A percentile compares a stretch with the other conserved stretches of the same genome.
Evolutionary conservation across 2,888 invertebrate genomes (phyloP).

Genomic region (Timema podura): DNA sequence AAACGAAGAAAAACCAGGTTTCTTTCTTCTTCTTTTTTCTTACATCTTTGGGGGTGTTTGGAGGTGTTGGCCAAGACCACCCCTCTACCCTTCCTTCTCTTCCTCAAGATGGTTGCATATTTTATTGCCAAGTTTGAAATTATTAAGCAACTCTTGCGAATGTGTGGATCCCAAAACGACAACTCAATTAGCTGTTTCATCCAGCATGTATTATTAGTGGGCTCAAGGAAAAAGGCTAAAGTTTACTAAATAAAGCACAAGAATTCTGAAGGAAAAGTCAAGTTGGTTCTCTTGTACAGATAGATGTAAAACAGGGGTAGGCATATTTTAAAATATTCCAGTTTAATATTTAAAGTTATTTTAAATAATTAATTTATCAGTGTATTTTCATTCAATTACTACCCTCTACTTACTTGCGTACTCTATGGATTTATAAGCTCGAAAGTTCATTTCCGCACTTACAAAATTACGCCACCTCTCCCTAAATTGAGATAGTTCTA

Average conservation of each 20-base stretch:
- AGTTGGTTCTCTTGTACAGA: slow-evolving; percentile 8
- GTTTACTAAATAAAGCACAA: slow-evolving; percentile 27
- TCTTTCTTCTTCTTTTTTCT: slow-evolving; percentile 20
- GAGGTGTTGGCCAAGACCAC: slow-evolving; percentile 25
- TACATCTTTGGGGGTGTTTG: slow-evolving; percentile 12
- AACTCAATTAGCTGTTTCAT: slow-evolving; percentile 34
- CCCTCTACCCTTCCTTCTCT: background rate
- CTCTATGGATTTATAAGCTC: no score
- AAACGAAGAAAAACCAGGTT: slow-evolving; percentile 11
- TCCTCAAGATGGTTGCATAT: slow-evolving; percentile 28
- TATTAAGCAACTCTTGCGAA: slow-evolving; percentile 30
- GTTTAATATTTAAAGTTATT: no score
- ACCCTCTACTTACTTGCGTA: no score
- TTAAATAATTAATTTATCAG: no score
- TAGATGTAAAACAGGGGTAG: no score
- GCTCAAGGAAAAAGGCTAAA: slow-evolving; percentile 16
- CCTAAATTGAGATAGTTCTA: no score
- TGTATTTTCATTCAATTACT: no score
- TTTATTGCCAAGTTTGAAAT: slow-evolving; percentile 28
- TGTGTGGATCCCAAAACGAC: slow-evolving; percentile 32
- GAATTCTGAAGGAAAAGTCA: slow-evolving; percentile 17
- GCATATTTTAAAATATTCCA: no score
- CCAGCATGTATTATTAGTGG: slow-evolving; percentile 31
- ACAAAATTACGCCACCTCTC: no score
- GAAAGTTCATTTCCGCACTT: no score